Evolutionary conservation across 2,113 vertebrate genomes (phyloP), one percentile per base, ranked within the genome.

Genomic region (Nothobranchius furzeri): DNA sequence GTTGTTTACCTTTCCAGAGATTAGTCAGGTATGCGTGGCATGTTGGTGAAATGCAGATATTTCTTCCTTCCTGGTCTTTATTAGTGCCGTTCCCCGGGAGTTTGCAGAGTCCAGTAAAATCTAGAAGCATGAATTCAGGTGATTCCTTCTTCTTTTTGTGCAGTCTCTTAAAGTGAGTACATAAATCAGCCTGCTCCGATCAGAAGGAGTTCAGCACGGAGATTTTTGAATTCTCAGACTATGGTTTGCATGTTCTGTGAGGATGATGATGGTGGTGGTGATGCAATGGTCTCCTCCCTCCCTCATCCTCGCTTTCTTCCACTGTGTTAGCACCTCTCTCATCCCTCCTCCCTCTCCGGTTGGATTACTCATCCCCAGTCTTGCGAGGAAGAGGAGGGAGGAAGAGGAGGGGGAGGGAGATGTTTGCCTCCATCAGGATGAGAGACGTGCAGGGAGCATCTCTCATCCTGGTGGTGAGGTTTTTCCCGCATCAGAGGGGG

Each of bases 401-500:
- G 70, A 24, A 50, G 57, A 42, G 46, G 30, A 30, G 30, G 20
- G 20, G 20, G 30, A 40, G 37, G 37, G 37, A 40, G 37, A 40
- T 40, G 37, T 40, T 40, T 40, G 37, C 37, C 37, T 40, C 37
- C 37, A 9, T 40, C 15, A 7, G 68, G 65, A 55, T 6, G 14
- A 15, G 56, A 48, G 75, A 58, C 59, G 45, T 66, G 0, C 7
- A 20, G 62, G 68, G 55, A 68, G 37, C 48, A n/a, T 60, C 54
- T 58, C 75, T 75, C 43, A 50, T n/a, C 47, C 58, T 70, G 59
- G 52, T 81, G 73, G 75, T 85, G 78, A 87, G 84, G 73, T 48
- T 84, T 85, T 80, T 83, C 77, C 84, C 79, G 85, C 85, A 85
- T 76, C 83, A 40, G 77, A 53, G 81, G 48, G 71, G 85, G 85